Percentiles rank a stretch among this genome's conserved stretches.
Conservation (phyloP, 2,797 vertebrate genomes). For the Strix occidentalis region DNA sequence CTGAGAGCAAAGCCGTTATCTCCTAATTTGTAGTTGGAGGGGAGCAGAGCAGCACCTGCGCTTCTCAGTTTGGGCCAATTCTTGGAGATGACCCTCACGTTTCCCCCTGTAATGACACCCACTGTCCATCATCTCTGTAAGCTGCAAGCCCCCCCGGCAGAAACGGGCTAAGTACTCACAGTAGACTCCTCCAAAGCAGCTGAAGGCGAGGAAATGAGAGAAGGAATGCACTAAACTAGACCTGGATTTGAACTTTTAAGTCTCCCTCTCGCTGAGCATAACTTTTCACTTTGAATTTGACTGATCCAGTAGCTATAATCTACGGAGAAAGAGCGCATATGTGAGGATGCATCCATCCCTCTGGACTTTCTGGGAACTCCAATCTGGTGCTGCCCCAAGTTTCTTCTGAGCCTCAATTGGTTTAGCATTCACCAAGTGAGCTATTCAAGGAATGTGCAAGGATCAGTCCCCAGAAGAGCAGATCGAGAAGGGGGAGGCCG, state of each 20-base stretch:
- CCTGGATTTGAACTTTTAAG: constrained; percentile 37
- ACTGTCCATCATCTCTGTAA: background rate
- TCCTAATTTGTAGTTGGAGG: background rate
- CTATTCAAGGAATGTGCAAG: constrained; percentile 62
- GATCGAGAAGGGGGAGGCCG: background rate
- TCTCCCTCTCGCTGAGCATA: background rate
- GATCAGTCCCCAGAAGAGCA: constrained; percentile 43
- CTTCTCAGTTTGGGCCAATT: background rate
- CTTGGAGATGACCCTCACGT: background rate
- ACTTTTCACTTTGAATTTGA: constrained; percentile 35
- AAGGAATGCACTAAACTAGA: background rate
- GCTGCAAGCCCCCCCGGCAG: background rate
- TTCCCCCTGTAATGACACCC: background rate
- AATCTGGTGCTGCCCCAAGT: background rate
- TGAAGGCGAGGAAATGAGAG: background rate
- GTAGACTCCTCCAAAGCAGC: background rate
- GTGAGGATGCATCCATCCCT: background rate
- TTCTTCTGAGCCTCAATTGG: background rate
- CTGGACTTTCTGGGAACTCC: background rate
- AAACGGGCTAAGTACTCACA: background rate
- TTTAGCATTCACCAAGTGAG: background rate
- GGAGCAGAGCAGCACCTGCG: background rate
- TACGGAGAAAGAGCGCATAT: background rate
- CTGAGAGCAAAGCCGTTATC: rapidly evolving
- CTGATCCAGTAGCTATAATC: background rate